Evolutionary conservation across 2,888 invertebrate species (phyloP), one percentile per base, ranked within the genome.

Genomic region (Autographa pulchrina): DNA sequence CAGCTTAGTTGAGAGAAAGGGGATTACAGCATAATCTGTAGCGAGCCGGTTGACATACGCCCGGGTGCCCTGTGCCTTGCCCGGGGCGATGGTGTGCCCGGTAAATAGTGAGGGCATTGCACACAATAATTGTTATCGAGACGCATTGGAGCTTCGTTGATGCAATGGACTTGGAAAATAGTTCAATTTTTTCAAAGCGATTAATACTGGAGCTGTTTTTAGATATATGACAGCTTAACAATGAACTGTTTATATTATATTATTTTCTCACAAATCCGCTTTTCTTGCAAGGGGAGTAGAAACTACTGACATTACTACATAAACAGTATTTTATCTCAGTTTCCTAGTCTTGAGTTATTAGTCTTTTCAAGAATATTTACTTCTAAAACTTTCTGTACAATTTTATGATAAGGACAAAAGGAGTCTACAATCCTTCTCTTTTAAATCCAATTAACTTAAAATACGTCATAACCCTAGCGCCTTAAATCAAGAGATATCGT

Each of bases 21-120:
- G 93, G 94, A 94, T 95, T 94, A 94, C 86, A 85, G 89, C 84
- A 92, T 95, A 94, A 95, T 95, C 94, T 94, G 92, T 89, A 90
- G 86, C 86, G 89, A 89, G 91, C 91, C 91, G 92, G 92, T 92
- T 94, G 95, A 95, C 94, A 93, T 92, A 92, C 92, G 93, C 92
- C 90, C 90, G 86, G 84, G 88, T 25, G 77, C 77, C 68, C 68
- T 14, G 54, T 18, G 18, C 54, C n/a, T 18, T 56, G 54, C 92
- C 89, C 89, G 86, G 83, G 88, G 92, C 91, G 80, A 70, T 81
- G 62, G 78, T 87, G 86, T 89, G 85, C 86, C 83, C 84, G 80
- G 89, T 85, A 89, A 90, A 90, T 85, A 87, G 81, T 48, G 80
- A 48, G 60, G 6, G n/a, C 25, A 78, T 72, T 62, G 67, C 70